Percentiles rank a stretch among this genome's conserved stretches.
These are phyloP conservation scores for Camelus bactrianus DNA, from an alignment of 2,113 vertebrate genomes.

Conservation along the genomic window DNA sequence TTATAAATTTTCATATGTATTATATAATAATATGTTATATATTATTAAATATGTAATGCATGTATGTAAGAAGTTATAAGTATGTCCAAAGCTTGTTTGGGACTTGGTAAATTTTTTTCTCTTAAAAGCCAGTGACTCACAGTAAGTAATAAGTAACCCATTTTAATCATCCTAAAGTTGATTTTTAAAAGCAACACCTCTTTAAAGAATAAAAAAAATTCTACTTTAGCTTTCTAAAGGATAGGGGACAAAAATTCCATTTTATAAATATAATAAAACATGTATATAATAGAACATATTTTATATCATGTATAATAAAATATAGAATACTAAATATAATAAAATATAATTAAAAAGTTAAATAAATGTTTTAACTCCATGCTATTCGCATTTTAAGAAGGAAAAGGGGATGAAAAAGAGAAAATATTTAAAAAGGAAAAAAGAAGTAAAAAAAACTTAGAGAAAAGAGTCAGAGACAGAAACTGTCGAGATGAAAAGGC, in stretches of 20 bases:
- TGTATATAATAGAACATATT: neutral
- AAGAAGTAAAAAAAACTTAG: neutral
- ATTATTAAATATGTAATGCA: neutral
- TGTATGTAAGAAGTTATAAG: neutral
- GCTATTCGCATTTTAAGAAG: neutral
- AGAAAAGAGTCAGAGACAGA: neutral
- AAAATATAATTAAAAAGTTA: neutral
- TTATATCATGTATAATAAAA: neutral
- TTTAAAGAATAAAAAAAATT: conserved; percentile 51
- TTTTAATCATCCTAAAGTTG: neutral
- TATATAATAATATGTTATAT: neutral
- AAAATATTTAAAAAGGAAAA: neutral
- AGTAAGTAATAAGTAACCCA: neutral
- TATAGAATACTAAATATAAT: neutral
- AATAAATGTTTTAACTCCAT: neutral
- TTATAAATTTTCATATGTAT: neutral
- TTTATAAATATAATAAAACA: neutral
- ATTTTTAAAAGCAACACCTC: conserved; percentile 10
- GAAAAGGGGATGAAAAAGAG: neutral
- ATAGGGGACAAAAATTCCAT: neutral
- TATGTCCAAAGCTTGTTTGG: conserved; percentile 7
- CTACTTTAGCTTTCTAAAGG: neutral
- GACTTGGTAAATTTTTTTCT: neutral
- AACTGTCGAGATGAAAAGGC: neutral
- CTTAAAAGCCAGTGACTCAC: neutral